Conservation (phyloP, 2,797 vertebrate genomes). For the Myioborus melanocephalus region DNA sequence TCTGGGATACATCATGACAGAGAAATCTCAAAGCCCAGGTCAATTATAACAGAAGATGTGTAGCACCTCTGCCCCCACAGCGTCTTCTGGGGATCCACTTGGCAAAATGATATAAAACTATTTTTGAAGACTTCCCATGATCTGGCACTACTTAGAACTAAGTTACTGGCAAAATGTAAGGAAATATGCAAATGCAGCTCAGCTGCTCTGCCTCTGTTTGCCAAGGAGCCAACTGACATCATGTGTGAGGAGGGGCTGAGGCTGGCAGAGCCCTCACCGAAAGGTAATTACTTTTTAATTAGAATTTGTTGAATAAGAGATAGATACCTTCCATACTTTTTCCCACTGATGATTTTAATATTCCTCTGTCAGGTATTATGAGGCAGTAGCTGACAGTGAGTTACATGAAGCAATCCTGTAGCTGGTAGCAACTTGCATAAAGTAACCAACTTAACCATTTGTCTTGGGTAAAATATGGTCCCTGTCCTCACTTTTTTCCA, state of each 20-base stretch:
- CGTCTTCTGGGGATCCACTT: slow-evolving; percentile 80
- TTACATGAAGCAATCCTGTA: slow-evolving; percentile 71
- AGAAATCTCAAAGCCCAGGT: slow-evolving; percentile 86
- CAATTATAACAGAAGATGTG: slow-evolving; percentile 86
- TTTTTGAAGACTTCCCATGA: slow-evolving; percentile 74
- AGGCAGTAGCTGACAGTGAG: slow-evolving; percentile 72
- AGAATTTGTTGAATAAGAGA: slow-evolving; percentile 76
- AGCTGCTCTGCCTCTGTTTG: slow-evolving; percentile 22
- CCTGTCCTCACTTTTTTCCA: slow-evolving; percentile 59
- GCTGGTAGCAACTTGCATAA: slow-evolving; percentile 70
- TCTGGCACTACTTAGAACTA: slow-evolving; percentile 74
- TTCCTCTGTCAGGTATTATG: slow-evolving; percentile 72
- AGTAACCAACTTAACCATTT: slow-evolving; percentile 75
- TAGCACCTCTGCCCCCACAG: slow-evolving; percentile 79
- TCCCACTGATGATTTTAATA: slow-evolving; percentile 73
- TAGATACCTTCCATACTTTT: slow-evolving; percentile 66
- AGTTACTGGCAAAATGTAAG: slow-evolving; percentile 75
- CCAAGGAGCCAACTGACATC: neutral
- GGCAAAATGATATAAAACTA: slow-evolving; percentile 82
- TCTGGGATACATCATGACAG: slow-evolving; percentile 82
- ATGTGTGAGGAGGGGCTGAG: neutral
- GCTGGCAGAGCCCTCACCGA: slow-evolving; percentile 44
- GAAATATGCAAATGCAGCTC: slow-evolving; percentile 51
- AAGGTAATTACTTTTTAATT: slow-evolving; percentile 78
- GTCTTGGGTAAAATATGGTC: slow-evolving; percentile 76